phyloP scores from a whole-genome alignment of 2,888 invertebrate species.

The Bellardia pandia region DNA sequence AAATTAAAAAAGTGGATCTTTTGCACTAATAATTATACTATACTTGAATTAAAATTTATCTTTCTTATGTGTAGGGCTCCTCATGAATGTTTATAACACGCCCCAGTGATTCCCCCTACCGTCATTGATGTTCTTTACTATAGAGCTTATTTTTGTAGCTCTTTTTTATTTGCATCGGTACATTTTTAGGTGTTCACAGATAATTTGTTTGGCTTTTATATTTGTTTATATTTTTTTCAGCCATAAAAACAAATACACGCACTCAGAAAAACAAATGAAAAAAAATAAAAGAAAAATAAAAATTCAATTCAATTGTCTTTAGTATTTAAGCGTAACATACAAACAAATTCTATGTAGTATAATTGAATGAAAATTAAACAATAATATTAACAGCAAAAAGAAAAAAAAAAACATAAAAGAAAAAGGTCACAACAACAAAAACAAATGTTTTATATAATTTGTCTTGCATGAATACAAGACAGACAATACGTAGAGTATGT shows the following conservation, averaged over 20 bases:
- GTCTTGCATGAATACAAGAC: constrained; percentile 22
- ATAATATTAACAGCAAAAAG: not conserved
- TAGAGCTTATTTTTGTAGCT: not conserved
- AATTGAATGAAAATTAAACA: constrained; percentile 45
- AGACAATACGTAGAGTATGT: not conserved
- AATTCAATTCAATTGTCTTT: constrained; percentile 29
- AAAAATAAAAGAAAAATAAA: not conserved
- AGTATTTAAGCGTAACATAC: constrained; percentile 46
- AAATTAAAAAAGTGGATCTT: too few species aligned
- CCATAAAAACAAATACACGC: constrained; percentile 44
- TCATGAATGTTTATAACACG: not conserved
- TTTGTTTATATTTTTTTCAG: constrained; percentile 31
- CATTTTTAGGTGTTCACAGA: constrained; percentile 39
- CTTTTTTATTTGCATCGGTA: constrained; percentile 7
- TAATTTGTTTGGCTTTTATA: constrained; percentile 38
- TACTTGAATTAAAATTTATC: too few species aligned
- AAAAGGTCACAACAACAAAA: not conserved
- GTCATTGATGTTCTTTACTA: not conserved
- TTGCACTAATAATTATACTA: too few species aligned
- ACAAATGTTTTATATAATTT: constrained; percentile 26
- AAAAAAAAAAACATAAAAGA: not conserved
- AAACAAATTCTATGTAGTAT: constrained; percentile 30
- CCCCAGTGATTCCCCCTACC: not conserved
- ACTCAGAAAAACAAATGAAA: not conserved
- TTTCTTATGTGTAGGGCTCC: not conserved